A percentile compares a stretch with the other conserved stretches of the same genome.
Evolutionary conservation across 2,113 vertebrate species (phyloP).

Genomic region (Saccopteryx leptura): DNA sequence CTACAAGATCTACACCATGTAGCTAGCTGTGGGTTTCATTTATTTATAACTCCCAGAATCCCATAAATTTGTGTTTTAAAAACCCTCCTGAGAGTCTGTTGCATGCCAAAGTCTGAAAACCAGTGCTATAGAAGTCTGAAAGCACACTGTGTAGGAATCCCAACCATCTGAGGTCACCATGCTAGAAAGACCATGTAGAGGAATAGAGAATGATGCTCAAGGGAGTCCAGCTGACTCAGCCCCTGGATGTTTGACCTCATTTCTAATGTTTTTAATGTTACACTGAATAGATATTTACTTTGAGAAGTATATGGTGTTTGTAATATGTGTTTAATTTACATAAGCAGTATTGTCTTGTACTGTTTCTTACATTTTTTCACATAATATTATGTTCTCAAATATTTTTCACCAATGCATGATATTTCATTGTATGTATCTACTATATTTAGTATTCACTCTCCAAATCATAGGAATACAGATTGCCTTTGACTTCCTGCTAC

Average conservation of each 20-base stretch:
- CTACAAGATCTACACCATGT: background rate
- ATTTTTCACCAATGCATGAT: background rate
- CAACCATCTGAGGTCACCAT: background rate
- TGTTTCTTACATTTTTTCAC: conserved; percentile 1
- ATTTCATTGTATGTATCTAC: background rate
- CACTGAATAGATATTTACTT: background rate
- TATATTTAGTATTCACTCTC: background rate
- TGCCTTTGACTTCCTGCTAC: background rate
- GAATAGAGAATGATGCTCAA: background rate
- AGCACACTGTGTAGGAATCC: background rate
- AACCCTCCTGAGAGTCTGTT: background rate
- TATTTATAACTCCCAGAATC: background rate
- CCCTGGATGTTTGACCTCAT: background rate
- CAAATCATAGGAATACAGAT: background rate
- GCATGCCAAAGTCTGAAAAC: background rate
- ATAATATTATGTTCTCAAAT: background rate
- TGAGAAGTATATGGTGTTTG: background rate
- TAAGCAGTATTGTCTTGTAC: background rate
- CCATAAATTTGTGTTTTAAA: background rate
- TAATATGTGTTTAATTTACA: background rate
- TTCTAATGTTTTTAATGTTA: background rate
- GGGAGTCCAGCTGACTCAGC: background rate
- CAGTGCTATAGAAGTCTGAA: background rate
- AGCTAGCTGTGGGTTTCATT: background rate
- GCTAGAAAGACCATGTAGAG: background rate